A percentile compares a stretch with the other conserved stretches of the same genome.
These are phyloP conservation scores for Coreoperca whiteheadi DNA, from an alignment of 2,113 vertebrate genomes.

Conservation along the genomic window DNA sequence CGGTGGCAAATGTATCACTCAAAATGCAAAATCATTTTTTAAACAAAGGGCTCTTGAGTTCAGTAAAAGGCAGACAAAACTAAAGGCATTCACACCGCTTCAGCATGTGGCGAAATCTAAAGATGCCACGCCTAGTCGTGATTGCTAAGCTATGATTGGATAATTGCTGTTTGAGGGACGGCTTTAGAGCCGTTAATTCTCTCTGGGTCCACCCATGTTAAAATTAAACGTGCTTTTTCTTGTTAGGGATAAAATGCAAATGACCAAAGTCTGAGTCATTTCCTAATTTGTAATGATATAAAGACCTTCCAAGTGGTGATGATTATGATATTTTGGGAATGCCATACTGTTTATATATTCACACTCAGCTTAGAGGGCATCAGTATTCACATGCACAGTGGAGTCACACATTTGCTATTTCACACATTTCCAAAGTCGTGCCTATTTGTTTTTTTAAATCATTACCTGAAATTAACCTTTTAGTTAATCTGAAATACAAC, in stretches of 20 bases:
- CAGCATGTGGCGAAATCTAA: background rate
- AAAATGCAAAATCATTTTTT: background rate
- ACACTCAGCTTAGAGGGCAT: slow-evolving; percentile 21
- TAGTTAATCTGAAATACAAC: slow-evolving; percentile 4
- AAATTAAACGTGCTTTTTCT: slow-evolving; percentile 10
- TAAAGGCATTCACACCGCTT: background rate
- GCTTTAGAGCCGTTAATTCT: background rate
- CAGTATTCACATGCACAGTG: slow-evolving; percentile 41
- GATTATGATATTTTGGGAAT: slow-evolving; percentile 56
- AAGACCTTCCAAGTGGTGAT: slow-evolving; percentile 42
- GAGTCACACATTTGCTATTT: slow-evolving; percentile 28
- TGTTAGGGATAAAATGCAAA: slow-evolving; percentile 24
- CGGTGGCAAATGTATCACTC: background rate
- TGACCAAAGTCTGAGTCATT: slow-evolving; percentile 31
- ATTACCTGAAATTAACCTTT: slow-evolving; percentile 24
- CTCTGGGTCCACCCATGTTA: background rate
- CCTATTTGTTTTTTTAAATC: background rate
- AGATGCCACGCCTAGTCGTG: too few relatives aligned
- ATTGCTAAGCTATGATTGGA: background rate
- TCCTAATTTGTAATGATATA: slow-evolving; percentile 38
- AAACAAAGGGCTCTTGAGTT: background rate
- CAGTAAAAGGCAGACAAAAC: background rate
- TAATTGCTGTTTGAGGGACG: background rate
- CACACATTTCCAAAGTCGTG: slow-evolving; percentile 17
- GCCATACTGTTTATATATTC: slow-evolving; percentile 50